Percentiles rank a stretch among this genome's conserved stretches.
Evolutionary conservation across 2,888 invertebrate species (phyloP).

Genomic region (Dendrolimus pini): DNA sequence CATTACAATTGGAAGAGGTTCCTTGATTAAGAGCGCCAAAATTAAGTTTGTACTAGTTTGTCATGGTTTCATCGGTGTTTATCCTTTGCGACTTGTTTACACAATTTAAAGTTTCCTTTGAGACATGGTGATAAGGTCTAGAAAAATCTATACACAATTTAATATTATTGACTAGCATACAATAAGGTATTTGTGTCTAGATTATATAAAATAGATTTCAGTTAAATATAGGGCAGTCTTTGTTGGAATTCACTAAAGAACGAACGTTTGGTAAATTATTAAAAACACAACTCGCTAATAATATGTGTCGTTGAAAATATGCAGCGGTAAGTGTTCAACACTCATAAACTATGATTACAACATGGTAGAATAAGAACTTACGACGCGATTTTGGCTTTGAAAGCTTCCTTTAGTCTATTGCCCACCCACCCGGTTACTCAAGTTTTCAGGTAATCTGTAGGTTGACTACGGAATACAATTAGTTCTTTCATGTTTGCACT

Average conservation of each 20-base stretch:
- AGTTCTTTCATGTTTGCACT: no score
- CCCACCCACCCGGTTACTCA: no score
- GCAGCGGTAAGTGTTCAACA: constrained; percentile 47
- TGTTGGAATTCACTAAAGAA: constrained; percentile 69
- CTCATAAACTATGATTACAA: constrained; percentile 46
- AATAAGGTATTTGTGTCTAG: constrained; percentile 60
- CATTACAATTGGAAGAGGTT: no score
- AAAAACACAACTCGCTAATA: constrained; percentile 43
- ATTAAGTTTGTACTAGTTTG: no score
- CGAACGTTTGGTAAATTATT: constrained; percentile 56
- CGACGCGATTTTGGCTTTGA: constrained; percentile 11
- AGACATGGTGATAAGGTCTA: constrained; percentile 17
- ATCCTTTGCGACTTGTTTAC: no score
- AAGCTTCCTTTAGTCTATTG: no score
- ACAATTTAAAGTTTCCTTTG: no score
- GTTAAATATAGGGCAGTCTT: constrained; percentile 76
- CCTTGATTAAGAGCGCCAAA: no score
- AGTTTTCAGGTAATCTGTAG: no score
- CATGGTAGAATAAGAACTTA: constrained; percentile 41
- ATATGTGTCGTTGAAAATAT: constrained; percentile 30
- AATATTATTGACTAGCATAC: constrained; percentile 52
- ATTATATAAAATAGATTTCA: constrained; percentile 74
- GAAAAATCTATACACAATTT: constrained; percentile 34
- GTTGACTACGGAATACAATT: no score
- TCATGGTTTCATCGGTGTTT: no score